Conservation (phyloP, 2,113 vertebrate genomes). For the Leucosticte australis region DNA sequence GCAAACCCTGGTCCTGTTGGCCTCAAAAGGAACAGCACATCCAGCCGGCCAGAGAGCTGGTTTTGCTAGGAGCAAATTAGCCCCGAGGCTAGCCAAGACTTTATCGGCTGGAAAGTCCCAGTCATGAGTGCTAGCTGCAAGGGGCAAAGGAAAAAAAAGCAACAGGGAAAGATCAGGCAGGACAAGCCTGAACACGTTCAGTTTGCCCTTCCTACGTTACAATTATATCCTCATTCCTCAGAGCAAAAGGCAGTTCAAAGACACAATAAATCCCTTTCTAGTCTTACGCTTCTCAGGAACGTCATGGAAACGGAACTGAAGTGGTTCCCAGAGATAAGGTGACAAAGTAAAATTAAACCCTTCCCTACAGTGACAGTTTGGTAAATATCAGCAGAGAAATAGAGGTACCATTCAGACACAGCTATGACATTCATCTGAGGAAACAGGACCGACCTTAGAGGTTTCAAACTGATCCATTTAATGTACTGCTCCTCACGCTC, state of each 20-base stretch:
- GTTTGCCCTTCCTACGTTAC: conserved; percentile 11
- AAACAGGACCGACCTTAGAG: background rate
- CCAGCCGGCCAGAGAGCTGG: background rate
- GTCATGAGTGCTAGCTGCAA: background rate
- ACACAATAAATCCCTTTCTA: conserved; percentile 54
- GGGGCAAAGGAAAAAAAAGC: background rate
- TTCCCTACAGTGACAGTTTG: background rate
- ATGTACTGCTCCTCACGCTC: background rate
- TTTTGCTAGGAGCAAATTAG: background rate
- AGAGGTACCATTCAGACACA: background rate
- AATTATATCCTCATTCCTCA: conserved; percentile 61
- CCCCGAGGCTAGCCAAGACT: background rate
- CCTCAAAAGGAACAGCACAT: background rate
- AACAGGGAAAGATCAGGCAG: background rate
- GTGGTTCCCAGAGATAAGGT: conserved; percentile 48
- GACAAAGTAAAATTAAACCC: conserved; percentile 24
- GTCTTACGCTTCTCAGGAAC: background rate
- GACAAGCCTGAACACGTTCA: conserved; percentile 56
- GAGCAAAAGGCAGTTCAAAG: conserved; percentile 53
- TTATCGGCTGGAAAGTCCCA: conserved; percentile 27
- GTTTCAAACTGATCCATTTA: background rate
- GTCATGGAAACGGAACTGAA: conserved; percentile 34
- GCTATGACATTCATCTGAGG: background rate
- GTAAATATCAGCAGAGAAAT: background rate
- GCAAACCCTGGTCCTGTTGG: background rate